A percentile compares a stretch with the other conserved stretches of the same genome.
phyloP scores from a whole-genome alignment of 2,113 vertebrate species.

The Glareola pratincola region DNA sequence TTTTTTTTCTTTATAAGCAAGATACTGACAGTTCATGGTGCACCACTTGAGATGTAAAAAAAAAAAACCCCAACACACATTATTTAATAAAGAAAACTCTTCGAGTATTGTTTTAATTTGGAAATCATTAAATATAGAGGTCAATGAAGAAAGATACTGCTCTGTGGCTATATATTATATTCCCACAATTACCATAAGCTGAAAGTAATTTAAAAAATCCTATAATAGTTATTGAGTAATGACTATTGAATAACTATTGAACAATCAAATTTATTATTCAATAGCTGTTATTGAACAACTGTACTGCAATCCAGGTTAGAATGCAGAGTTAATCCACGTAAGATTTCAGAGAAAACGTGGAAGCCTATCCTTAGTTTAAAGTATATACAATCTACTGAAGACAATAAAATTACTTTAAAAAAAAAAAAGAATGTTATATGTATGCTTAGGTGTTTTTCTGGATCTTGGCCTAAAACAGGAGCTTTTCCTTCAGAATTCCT shows the following conservation, averaged over 20 bases:
- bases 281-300: not conserved
- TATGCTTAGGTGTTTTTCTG: not conserved
- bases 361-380: not conserved
- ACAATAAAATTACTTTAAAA: not conserved
- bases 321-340: not conserved
- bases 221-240: not conserved
- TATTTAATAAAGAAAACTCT: not conserved
- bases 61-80: not conserved
- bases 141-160: not conserved
- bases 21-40: not conserved
- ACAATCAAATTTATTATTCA: not conserved
- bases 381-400: not conserved
- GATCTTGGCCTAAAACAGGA: not conserved
- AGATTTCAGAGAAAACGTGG: not conserved
- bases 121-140: not conserved
- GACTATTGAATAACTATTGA: not conserved
- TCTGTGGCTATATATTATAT: not conserved
- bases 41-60: not conserved
- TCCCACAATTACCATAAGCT: not conserved
- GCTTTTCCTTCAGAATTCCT: not conserved
- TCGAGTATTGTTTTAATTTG: not conserved
- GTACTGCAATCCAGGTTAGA: not conserved
- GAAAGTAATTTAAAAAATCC: not conserved
- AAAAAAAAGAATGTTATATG: fast-evolving
- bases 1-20: not conserved